These are phyloP conservation scores for Chymomyza caudatula DNA, from an alignment of 2,888 invertebrate species.

Conservation along the genomic window DNA sequence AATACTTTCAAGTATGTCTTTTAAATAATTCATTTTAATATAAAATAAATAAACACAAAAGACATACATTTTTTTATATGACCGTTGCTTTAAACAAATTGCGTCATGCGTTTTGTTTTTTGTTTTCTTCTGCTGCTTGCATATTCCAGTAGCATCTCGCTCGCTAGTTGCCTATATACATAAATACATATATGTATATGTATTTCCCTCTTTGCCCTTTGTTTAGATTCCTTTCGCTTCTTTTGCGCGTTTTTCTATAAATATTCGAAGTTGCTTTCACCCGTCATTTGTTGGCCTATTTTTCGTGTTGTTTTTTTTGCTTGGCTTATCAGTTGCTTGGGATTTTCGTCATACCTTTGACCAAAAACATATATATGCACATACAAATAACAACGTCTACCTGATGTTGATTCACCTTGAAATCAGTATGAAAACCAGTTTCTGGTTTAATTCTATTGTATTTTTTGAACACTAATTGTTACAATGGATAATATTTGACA, in stretches of 20 bases:
- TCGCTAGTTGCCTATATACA: no score
- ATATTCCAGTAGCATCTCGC: not conserved
- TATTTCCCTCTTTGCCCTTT: not conserved
- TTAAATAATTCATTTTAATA: not conserved
- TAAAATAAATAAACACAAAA: not conserved
- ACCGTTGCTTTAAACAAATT: not conserved
- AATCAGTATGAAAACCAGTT: conserved; percentile 46
- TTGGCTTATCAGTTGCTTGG: conserved; percentile 3
- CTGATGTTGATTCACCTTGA: conserved; percentile 47
- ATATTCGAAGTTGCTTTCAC: conserved; percentile 19
- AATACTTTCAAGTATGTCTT: not conserved
- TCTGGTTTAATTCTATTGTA: not conserved
- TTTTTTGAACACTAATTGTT: not conserved
- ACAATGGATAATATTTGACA: not conserved
- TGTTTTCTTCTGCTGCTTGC: not conserved
- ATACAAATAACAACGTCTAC: conserved; percentile 6
- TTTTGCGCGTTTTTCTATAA: not conserved
- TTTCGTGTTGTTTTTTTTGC: conserved; percentile 9
- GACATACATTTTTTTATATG: not conserved
- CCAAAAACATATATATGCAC: not conserved
- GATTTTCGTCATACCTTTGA: conserved; percentile 26
- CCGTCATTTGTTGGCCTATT: not conserved
- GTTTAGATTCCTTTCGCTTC: not conserved
- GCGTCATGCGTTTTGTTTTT: not conserved
- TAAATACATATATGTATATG: no score